Conservation (phyloP, 1,140 invertebrate genomes). For the Yoshiicerus persimilis region DNA sequence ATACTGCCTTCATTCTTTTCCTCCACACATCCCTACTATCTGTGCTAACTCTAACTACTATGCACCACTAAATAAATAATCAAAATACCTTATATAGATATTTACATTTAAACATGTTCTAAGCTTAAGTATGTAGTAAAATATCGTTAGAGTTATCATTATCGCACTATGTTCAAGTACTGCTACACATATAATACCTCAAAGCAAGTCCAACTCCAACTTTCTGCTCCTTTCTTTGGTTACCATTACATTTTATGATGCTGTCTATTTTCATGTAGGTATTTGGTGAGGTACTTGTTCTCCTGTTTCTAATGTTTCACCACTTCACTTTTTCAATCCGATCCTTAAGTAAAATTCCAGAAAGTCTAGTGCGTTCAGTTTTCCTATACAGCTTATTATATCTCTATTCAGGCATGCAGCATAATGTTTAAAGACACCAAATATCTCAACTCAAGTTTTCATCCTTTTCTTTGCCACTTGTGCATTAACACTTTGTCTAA, state of each 20-base stretch:
- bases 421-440: background rate
- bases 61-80: background rate
- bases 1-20: background rate
- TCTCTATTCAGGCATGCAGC: background rate
- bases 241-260: background rate
- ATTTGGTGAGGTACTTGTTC: background rate
- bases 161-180: background rate
- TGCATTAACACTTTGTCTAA: background rate
- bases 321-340: constrained; percentile 1
- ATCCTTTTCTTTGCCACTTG: background rate
- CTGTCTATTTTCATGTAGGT: background rate
- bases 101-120: background rate
- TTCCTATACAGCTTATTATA: background rate
- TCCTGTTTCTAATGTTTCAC: constrained; percentile 4
- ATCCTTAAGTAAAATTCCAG: constrained; percentile 13
- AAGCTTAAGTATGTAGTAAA: background rate
- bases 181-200: no score
- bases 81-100: background rate
- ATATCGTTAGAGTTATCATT: background rate
- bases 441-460: background rate
- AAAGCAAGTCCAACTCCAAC: background rate
- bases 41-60: no score
- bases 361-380: background rate
- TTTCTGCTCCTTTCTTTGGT: no score
- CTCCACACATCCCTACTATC: no score